Evolutionary conservation across 1,140 invertebrate species (phyloP).

Genomic region (Plodia interpunctella): DNA sequence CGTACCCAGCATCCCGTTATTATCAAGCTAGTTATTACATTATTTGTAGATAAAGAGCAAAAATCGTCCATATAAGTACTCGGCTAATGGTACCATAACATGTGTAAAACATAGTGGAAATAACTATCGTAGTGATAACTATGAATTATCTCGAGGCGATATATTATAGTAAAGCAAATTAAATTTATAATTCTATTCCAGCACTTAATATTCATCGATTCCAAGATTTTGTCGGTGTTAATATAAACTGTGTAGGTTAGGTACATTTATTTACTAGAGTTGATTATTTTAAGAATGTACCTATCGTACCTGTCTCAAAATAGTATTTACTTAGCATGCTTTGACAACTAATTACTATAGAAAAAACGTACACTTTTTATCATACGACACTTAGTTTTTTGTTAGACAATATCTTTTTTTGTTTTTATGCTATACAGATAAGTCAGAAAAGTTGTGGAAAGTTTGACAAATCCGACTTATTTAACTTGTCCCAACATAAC

Average conservation of each 20-base stretch:
- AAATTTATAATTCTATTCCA: background rate
- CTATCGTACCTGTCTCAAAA: background rate
- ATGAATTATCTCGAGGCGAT: background rate
- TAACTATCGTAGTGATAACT: background rate
- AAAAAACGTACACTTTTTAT: too few relatives aligned
- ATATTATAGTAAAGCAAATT: background rate
- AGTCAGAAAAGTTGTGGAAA: background rate
- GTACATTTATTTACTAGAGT: background rate
- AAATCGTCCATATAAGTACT: background rate
- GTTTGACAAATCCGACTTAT: conserved; percentile 35
- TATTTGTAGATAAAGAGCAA: background rate
- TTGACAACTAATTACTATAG: too few relatives aligned
- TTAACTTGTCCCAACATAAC: conserved; percentile 44
- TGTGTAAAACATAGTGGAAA: background rate
- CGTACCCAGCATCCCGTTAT: conserved; percentile 3
- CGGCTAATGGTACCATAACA: background rate
- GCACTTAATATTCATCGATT: background rate
- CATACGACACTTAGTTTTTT: too few relatives aligned
- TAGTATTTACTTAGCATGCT: too few relatives aligned
- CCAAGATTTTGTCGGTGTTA: background rate
- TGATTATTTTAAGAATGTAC: background rate
- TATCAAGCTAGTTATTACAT: background rate
- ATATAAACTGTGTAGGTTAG: background rate
- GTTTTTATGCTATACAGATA: background rate
- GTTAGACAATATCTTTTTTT: too few relatives aligned